Conservation (phyloP, 2,797 vertebrate species). For the Alcedo atthis region DNA sequence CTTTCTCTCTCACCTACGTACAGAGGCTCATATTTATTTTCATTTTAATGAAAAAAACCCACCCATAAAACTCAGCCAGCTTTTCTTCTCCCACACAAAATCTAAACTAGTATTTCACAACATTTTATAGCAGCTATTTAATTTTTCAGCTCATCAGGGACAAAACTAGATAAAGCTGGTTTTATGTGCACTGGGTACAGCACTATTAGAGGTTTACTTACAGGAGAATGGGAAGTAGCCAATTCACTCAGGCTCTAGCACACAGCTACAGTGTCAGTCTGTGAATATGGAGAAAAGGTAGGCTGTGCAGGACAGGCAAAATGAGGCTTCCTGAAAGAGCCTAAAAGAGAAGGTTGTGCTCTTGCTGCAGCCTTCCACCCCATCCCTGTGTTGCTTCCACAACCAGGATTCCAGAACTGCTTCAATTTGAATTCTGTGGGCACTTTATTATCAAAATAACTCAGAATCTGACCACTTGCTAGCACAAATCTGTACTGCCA, state of each 20-base stretch:
- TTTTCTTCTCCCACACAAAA: background rate
- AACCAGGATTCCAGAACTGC: background rate
- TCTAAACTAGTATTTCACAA: background rate
- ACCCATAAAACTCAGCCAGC: background rate
- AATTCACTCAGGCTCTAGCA: background rate
- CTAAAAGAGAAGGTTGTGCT: background rate
- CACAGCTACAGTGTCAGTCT: background rate
- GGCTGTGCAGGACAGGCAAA: background rate
- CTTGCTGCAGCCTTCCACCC: background rate
- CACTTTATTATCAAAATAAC: background rate
- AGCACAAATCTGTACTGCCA: background rate
- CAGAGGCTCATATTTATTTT: background rate
- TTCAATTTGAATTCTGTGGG: background rate
- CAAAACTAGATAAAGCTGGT: background rate
- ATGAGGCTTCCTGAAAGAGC: background rate
- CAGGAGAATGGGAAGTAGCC: background rate
- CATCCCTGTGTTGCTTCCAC: background rate
- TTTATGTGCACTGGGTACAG: background rate
- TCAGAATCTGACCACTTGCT: background rate
- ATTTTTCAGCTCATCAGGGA: background rate
- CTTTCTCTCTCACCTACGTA: background rate
- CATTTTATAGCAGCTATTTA: background rate
- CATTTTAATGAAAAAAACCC: background rate
- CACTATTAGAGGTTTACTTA: background rate
- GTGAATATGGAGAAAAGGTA: background rate